Evolutionary conservation across 2,113 vertebrate species (phyloP).

Genomic region (Pangasianodon hypophthalmus): DNA sequence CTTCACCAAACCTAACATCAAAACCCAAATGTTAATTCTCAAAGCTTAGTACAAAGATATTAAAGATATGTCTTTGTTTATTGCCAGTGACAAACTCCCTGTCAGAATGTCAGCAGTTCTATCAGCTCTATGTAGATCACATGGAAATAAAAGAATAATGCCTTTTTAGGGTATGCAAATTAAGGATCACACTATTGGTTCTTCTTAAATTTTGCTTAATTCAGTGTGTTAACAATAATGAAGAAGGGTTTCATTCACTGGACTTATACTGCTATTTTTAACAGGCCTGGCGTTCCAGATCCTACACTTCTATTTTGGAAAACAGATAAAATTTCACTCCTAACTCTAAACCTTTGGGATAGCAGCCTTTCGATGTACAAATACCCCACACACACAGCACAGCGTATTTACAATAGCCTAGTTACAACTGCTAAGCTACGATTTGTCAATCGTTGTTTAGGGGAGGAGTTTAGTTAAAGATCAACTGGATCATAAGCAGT

Average conservation of each 20-base stretch:
- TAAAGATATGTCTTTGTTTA: background rate
- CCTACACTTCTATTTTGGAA: background rate
- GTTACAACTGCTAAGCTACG: background rate
- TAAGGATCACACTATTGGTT: background rate
- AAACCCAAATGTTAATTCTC: background rate
- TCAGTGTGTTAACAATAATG: background rate
- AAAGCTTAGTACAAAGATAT: background rate
- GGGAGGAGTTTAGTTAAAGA: background rate
- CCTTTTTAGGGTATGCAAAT: background rate
- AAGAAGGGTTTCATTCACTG: background rate
- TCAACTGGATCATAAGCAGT: background rate
- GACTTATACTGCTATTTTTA: background rate
- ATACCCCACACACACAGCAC: background rate
- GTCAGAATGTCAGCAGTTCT: background rate
- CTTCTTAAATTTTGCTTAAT: background rate
- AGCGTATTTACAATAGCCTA: background rate
- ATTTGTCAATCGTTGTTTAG: background rate
- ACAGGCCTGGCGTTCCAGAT: background rate
- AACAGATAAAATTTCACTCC: background rate
- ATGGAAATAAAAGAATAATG: background rate
- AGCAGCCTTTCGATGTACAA: background rate
- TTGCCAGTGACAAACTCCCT: background rate
- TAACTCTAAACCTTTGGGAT: background rate
- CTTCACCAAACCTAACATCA: background rate
- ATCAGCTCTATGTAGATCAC: background rate